phyloP scores from a whole-genome alignment of 2,113 vertebrate species.

The Nematolebias whitei region DNA sequence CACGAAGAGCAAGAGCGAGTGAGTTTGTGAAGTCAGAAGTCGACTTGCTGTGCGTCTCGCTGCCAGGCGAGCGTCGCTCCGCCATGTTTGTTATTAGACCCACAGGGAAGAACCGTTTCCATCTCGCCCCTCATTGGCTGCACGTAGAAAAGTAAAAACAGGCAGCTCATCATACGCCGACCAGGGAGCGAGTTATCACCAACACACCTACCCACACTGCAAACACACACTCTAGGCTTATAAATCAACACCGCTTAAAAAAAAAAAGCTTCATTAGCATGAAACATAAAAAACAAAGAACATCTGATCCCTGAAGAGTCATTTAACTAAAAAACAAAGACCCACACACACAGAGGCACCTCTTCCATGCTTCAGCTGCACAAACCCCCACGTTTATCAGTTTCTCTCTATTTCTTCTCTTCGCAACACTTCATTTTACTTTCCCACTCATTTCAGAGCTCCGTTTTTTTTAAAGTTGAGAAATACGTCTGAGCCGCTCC shows the following conservation, averaged over 20 bases:
- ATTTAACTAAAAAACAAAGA: constrained; percentile 10
- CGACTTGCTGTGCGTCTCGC: constrained; percentile 1
- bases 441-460: constrained; percentile 20
- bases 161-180: constrained; percentile 26
- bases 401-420: constrained; percentile 19
- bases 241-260: background rate
- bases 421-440: constrained; percentile 6
- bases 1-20: background rate
- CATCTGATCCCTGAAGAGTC: constrained; percentile 11
- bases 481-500: too few relatives aligned
- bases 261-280: constrained; percentile 13
- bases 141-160: constrained; percentile 24
- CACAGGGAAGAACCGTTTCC: constrained; percentile 1
- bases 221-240: background rate
- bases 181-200: constrained; percentile 39
- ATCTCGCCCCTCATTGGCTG: constrained; percentile 35
- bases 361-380: background rate
- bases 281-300: constrained; percentile 15
- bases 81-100: constrained; percentile 12
- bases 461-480: background rate
- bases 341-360: background rate
- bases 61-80: too few relatives aligned
- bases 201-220: constrained; percentile 17
- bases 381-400: constrained; percentile 24
- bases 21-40: background rate